Conservation (phyloP, 2,113 vertebrate species). For the Heterocephalus glaber region DNA sequence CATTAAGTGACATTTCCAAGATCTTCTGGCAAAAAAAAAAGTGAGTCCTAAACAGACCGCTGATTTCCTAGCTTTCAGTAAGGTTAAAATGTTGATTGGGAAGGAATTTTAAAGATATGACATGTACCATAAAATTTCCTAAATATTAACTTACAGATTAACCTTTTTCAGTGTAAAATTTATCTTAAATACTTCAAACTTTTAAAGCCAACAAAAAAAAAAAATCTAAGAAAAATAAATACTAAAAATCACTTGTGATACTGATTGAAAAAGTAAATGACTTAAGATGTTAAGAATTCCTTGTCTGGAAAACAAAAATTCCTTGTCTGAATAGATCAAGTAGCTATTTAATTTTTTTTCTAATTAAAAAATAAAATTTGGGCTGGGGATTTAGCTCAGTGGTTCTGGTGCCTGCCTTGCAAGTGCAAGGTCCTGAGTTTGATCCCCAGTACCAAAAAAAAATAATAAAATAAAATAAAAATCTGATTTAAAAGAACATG, state of each 20-base stretch:
- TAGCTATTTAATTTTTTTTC: slow-evolving; percentile 15
- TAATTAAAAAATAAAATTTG: slow-evolving; percentile 16
- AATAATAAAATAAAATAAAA: too few relatives aligned
- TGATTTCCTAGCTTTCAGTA: not conserved
- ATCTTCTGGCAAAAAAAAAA: not conserved
- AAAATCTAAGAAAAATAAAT: slow-evolving; percentile 25
- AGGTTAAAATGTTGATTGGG: not conserved
- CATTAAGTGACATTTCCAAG: not conserved
- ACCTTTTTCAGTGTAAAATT: not conserved
- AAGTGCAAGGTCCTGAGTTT: too few relatives aligned
- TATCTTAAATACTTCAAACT: not conserved
- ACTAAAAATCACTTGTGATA: slow-evolving; percentile 16
- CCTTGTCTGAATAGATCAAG: not conserved
- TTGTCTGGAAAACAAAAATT: not conserved
- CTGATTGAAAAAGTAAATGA: not conserved
- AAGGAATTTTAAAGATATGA: not conserved
- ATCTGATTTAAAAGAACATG: not conserved
- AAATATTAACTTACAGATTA: not conserved
- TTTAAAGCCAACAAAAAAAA: not conserved
- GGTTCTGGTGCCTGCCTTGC: too few relatives aligned
- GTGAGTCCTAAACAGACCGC: not conserved
- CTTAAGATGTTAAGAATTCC: slow-evolving; percentile 31
- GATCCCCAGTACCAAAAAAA: too few relatives aligned
- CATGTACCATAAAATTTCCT: not conserved
- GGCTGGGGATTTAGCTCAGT: too few relatives aligned